Conservation (phyloP, 2,113 vertebrate species). For the Sylvietta virens region DNA sequence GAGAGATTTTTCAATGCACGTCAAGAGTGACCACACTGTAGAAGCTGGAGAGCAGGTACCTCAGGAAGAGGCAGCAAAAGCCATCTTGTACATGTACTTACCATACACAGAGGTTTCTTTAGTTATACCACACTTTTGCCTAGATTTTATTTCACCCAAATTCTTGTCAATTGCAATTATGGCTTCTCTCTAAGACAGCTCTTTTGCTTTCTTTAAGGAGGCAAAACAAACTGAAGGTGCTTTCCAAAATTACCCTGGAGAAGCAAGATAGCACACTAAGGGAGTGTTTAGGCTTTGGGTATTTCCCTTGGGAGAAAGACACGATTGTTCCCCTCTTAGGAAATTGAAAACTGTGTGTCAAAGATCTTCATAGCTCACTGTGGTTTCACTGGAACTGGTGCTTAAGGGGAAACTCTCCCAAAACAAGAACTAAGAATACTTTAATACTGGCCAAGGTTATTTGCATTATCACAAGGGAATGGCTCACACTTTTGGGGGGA, state of each 20-base stretch:
- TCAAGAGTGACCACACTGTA: neutral
- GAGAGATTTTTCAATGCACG: neutral
- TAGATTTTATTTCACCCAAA: neutral
- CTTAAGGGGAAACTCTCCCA: neutral
- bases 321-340: neutral
- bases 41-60: neutral
- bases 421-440: neutral
- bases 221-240: neutral
- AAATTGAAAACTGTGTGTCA: neutral
- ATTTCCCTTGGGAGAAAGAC: neutral
- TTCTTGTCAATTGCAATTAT: neutral
- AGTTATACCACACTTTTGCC: neutral
- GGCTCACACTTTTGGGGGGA: neutral
- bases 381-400: neutral
- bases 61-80: neutral
- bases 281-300: neutral
- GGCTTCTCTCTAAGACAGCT: neutral
- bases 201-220: neutral
- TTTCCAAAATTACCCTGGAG: neutral
- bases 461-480: neutral
- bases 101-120: neutral
- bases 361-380: neutral
- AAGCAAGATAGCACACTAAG: neutral
- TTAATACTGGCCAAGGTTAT: neutral
- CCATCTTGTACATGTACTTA: neutral